These are phyloP conservation scores for Platysternon megacephalum DNA, from an alignment of 2,113 vertebrate species.

Conservation along the genomic window DNA sequence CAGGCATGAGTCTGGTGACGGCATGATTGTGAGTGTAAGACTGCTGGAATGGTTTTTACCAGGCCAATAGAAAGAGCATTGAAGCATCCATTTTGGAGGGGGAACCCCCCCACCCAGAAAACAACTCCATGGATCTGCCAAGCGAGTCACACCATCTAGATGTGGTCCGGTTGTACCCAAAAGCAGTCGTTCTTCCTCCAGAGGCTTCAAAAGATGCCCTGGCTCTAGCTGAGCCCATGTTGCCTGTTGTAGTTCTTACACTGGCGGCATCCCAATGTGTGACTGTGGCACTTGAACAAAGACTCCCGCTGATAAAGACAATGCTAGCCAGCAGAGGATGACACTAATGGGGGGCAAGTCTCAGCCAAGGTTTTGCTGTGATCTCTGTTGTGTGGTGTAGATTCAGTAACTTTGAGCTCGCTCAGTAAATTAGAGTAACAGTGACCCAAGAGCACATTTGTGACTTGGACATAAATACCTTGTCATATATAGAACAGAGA, in stretches of 20 bases:
- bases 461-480: background rate
- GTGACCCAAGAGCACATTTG: background rate
- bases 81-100: background rate
- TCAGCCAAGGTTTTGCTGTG: background rate
- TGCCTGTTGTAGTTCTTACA: background rate
- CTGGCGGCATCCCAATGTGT: background rate
- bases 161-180: conserved; percentile 3
- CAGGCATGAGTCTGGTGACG: background rate
- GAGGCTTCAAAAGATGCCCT: background rate
- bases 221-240: background rate
- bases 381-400: background rate
- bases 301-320: background rate
- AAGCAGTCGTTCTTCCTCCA: background rate
- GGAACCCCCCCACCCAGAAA: background rate
- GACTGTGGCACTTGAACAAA: background rate
- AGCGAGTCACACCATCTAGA: conserved; percentile 2
- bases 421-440: background rate
- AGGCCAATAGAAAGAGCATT: background rate
- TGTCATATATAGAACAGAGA: no score
- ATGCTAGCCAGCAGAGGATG: background rate
- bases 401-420: background rate
- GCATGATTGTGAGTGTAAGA: background rate
- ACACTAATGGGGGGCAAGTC: background rate
- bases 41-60: background rate
- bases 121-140: conserved; percentile 6